A percentile compares a stretch with the other conserved stretches of the same genome.
Evolutionary conservation across 2,113 vertebrate species (phyloP).

Genomic region (Reinhardtius hippoglossoides): DNA sequence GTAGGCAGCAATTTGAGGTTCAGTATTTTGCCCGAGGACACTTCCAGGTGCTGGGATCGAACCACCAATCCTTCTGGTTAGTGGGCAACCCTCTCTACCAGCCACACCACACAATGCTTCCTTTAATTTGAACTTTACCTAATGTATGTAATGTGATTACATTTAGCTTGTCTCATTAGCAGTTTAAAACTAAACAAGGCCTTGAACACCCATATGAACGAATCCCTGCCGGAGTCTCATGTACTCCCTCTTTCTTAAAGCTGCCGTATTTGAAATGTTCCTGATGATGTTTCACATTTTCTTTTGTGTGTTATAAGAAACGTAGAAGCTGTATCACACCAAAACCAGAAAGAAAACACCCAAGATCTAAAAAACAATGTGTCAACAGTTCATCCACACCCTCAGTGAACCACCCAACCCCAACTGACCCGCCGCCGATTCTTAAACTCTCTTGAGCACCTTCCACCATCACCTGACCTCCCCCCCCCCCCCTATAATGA

Average conservation of each 20-base stretch:
- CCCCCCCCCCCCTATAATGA: conserved; percentile 12
- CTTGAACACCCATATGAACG: no score
- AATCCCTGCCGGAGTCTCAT: no score
- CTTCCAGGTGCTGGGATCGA: no score
- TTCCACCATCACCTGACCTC: conserved; percentile 36
- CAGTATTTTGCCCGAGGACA: no score
- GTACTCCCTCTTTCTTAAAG: no score
- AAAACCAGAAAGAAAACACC: conserved; percentile 32
- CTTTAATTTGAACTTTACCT: no score
- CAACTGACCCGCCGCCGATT: conserved; percentile 23
- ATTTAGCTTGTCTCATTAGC: not conserved
- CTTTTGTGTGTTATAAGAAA: not conserved
- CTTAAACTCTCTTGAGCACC: conserved; percentile 4
- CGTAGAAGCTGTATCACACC: not conserved
- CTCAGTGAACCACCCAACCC: conserved; percentile 53
- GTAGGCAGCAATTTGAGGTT: no score
- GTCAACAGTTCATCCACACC: conserved; percentile 30
- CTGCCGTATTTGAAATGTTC: not conserved
- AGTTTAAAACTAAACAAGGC: not conserved
- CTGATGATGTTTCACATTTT: not conserved
- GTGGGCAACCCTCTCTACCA: no score
- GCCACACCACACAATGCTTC: no score
- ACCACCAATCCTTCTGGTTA: no score
- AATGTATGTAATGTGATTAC: not conserved
- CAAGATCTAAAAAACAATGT: not conserved